Conservation (phyloP, 2,113 vertebrate genomes). For the Eublepharis macularius region DNA sequence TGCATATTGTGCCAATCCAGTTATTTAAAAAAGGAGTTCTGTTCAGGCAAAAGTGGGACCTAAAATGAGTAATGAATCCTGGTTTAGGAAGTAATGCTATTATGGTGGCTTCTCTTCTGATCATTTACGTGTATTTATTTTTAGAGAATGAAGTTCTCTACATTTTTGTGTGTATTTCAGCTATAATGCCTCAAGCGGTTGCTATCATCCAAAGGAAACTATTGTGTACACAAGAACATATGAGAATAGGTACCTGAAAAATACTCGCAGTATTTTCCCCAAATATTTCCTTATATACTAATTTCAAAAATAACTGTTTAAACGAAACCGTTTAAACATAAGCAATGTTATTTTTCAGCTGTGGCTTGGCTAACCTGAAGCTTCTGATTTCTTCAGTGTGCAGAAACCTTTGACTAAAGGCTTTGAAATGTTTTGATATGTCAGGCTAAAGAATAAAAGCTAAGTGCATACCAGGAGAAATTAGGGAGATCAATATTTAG, state of each 20-base stretch:
- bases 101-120: background rate
- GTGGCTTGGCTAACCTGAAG: background rate
- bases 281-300: conserved; percentile 3
- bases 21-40: conserved; percentile 26
- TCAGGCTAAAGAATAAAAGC: background rate
- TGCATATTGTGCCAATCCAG: background rate
- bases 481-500: background rate
- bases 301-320: conserved; percentile 9
- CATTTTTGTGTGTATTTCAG: conserved; percentile 59
- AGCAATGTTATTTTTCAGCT: conserved; percentile 18
- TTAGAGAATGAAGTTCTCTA: conserved; percentile 29
- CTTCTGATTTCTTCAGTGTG: background rate
- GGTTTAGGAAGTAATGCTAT: conserved; percentile 37
- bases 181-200: conserved; percentile 59
- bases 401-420: background rate
- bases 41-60: background rate
- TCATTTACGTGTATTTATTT: conserved; percentile 3
- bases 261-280: conserved; percentile 27
- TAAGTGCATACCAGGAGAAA: background rate
- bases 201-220: conserved; percentile 54
- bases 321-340: conserved; percentile 1
- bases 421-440: background rate
- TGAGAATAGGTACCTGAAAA: conserved; percentile 61
- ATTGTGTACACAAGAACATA: conserved; percentile 64
- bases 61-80: conserved; percentile 11